These are phyloP conservation scores for Pachliopta kotzebuea DNA, from an alignment of 2,888 invertebrate genomes.

Conservation along the genomic window DNA sequence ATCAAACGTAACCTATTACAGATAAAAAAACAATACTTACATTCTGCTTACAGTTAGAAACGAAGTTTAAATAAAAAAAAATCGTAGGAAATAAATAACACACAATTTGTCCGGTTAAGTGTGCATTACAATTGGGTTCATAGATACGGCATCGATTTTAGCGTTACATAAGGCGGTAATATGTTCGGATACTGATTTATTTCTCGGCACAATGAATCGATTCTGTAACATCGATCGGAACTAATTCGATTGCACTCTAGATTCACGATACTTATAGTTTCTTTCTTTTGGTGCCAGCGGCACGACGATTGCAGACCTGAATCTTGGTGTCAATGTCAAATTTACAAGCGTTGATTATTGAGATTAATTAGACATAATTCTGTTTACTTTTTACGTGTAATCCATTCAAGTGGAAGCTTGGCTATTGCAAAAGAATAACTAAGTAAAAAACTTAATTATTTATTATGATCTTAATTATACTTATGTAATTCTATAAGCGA, in stretches of 20 bases:
- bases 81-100: neutral
- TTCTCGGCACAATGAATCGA: slow-evolving; percentile 29
- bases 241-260: slow-evolving; percentile 40
- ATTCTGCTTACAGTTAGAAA: too few species aligned
- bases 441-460: slow-evolving; percentile 5
- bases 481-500: neutral
- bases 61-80: too few species aligned
- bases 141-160: slow-evolving; percentile 4
- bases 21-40: too few species aligned
- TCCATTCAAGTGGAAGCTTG: slow-evolving; percentile 13
- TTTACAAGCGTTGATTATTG: slow-evolving; percentile 34
- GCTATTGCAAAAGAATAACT: slow-evolving; percentile 5
- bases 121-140: neutral
- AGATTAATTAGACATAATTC: slow-evolving; percentile 32
- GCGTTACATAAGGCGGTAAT: slow-evolving; percentile 23
- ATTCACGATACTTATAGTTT: slow-evolving; percentile 32
- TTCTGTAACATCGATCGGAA: slow-evolving; percentile 40
- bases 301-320: slow-evolving; percentile 32
- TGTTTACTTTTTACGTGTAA: slow-evolving; percentile 22
- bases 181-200: slow-evolving; percentile 12
- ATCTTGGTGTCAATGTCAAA: slow-evolving; percentile 44
- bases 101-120: neutral
- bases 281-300: slow-evolving; percentile 35
- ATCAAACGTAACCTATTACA: too few species aligned
- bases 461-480: slow-evolving; percentile 8